Base-by-base conservation (phyloP, 2,113 vertebrate species). In the Anoplopoma fimbria region DNA sequence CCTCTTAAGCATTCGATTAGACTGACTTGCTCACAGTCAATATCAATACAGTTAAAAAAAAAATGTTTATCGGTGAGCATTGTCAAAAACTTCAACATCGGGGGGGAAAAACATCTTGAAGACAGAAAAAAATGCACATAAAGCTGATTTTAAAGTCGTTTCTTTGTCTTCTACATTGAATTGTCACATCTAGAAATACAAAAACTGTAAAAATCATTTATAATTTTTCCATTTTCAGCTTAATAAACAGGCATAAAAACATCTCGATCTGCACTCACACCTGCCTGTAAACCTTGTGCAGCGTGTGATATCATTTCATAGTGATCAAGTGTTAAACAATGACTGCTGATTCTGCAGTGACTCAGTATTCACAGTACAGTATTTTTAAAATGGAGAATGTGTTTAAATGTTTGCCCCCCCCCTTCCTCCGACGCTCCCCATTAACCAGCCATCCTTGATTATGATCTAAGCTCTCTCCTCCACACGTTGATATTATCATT, bases 401-500 rank as follows among this genome's bases (percentile, higher is more conserved):
- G 61, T 84, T n/a, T n/a, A n/a, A n/a, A n/a, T n/a, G n/a, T n/a
- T n/a, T n/a, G n/a, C n/a, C n/a, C n/a, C n/a, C n/a, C n/a, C n/a
- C n/a, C n/a, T n/a, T n/a, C n/a, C n/a, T n/a, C 70, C 71, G 80
- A 49, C 29, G 3, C 3, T 63, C 61, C 79, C 74, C 81, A 84
- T 87, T 88, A 86, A 87, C 49, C 83, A 77, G 68, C 79, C 79
- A 7, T 82, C 38, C 82, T 70, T 93, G 87, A 92, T 92, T 91
- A 75, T 79, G 75, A 80, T 84, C 71, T 61, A 10, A 38, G 70
- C 72, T 79, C 80, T 73, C 70, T 83, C 58, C 81, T 85, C 85
- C 84, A 84, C 87, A 91, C 83, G 2, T 76, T 84, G 80, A 82
- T 87, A 90, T 93, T 91, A 92, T 93, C 89, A 93, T 93, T 83